Evolutionary conservation across 2,888 invertebrate species (phyloP).

Genomic region (Dicyrtomina minuta): DNA sequence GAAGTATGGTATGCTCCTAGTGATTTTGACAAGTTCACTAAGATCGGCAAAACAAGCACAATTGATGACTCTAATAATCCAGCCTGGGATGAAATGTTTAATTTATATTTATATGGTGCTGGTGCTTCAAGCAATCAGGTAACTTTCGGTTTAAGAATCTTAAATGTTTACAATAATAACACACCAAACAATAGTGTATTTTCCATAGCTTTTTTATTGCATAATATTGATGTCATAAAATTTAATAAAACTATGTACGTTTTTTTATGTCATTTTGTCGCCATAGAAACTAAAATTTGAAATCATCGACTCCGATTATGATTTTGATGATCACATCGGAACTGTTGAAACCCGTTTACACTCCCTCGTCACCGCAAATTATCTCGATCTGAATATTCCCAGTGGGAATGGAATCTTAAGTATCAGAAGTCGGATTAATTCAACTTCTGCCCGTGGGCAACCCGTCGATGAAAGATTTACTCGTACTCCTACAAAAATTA

Average conservation of each 20-base stretch:
- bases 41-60: slow-evolving; percentile 8
- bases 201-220: no score
- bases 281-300: slow-evolving; percentile 25
- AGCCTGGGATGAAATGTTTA: slow-evolving; percentile 31
- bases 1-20: slow-evolving; percentile 14
- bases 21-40: neutral
- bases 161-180: no score
- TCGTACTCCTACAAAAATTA: slow-evolving; percentile 11
- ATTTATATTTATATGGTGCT: neutral
- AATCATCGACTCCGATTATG: slow-evolving; percentile 19
- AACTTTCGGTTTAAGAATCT: no score
- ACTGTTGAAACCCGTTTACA: slow-evolving; percentile 3
- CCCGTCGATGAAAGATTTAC: neutral
- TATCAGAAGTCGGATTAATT: neutral
- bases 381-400: neutral
- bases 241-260: neutral
- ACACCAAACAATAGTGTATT: no score
- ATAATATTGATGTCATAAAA: neutral
- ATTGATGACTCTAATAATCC: slow-evolving; percentile 30
- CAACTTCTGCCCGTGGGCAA: neutral
- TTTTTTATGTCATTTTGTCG: neutral
- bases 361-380: neutral
- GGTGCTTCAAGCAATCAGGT: slow-evolving; percentile 15
- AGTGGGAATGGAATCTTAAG: neutral
- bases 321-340: slow-evolving; percentile 21